These are phyloP conservation scores for Malurus splendens DNA, from an alignment of 2,797 vertebrate species.

Conservation along the genomic window DNA sequence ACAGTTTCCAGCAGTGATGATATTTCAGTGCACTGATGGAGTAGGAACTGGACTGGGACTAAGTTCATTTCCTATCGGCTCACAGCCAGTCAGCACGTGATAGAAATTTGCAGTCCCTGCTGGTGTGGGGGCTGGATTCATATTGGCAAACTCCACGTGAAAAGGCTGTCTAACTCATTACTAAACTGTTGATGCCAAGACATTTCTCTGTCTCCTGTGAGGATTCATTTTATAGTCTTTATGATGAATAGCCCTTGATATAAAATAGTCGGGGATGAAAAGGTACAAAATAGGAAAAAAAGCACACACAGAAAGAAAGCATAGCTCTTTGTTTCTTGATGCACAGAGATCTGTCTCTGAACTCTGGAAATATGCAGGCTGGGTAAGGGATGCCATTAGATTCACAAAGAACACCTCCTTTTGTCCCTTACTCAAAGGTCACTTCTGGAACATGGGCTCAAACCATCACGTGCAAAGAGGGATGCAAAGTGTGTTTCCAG, in stretches of 20 bases:
- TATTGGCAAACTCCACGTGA: constrained; percentile 17
- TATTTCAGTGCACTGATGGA: background rate
- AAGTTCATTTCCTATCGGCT: constrained; percentile 29
- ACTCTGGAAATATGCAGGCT: background rate
- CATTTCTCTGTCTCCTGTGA: constrained; percentile 13
- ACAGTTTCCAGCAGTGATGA: constrained; percentile 3
- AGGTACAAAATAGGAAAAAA: background rate
- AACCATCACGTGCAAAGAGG: background rate
- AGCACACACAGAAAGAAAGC: background rate
- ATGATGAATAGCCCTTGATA: constrained; percentile 24
- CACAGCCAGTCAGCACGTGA: constrained; percentile 21
- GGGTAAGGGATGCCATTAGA: background rate
- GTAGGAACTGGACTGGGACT: constrained; percentile 30
- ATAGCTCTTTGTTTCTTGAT: background rate
- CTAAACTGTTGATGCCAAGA: constrained; percentile 32
- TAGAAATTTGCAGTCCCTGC: constrained; percentile 13
- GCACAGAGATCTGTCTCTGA: background rate
- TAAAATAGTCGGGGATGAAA: background rate
- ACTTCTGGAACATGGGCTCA: background rate
- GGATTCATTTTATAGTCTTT: constrained; percentile 19
- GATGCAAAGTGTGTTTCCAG: background rate
- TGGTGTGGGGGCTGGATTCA: constrained; percentile 13
- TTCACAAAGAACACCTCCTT: constrained; percentile 11
- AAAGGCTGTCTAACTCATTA: constrained; percentile 36
- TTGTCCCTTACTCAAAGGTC: background rate